These are phyloP conservation scores for Sebastes alutus DNA, from an alignment of 2,797 vertebrate genomes.

Conservation along the genomic window DNA sequence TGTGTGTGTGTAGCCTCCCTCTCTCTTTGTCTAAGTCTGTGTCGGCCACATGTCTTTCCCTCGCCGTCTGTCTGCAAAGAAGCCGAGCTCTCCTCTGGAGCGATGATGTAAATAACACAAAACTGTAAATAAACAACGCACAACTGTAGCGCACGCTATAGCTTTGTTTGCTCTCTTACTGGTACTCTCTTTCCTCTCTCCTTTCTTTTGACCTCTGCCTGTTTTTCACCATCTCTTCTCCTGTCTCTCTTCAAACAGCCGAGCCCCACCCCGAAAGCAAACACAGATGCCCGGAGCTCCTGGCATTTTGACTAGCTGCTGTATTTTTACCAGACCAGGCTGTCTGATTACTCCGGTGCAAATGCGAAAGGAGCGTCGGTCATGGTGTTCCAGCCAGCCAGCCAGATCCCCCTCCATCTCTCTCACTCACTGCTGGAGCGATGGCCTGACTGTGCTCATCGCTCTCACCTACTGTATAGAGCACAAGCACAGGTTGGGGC, in stretches of 20 bases:
- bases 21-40: conserved; percentile 56
- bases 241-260: conserved; percentile 32
- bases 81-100: conserved; percentile 31
- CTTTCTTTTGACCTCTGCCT: conserved; percentile 56
- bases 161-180: conserved; percentile 21
- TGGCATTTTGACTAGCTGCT: conserved; percentile 64
- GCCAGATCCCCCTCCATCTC: conserved; percentile 58
- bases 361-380: conserved; percentile 61
- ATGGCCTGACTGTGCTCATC: conserved; percentile 54
- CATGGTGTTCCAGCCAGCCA: conserved; percentile 54
- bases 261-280: conserved; percentile 52
- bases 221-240: conserved; percentile 23
- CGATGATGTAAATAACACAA: conserved; percentile 46
- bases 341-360: conserved; percentile 67
- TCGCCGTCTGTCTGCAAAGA: conserved; percentile 41
- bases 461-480: conserved; percentile 45
- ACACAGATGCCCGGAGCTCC: conserved; percentile 56
- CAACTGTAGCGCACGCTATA: not conserved
- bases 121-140: conserved; percentile 49
- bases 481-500: conserved; percentile 57
- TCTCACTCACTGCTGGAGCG: conserved; percentile 46
- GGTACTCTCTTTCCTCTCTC: conserved; percentile 15
- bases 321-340: conserved; percentile 54
- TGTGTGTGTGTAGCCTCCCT: conserved; percentile 9
- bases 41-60: conserved; percentile 42